These are phyloP conservation scores for Craseonycteris thonglongyai DNA, from an alignment of 2,113 vertebrate species.

Conservation along the genomic window DNA sequence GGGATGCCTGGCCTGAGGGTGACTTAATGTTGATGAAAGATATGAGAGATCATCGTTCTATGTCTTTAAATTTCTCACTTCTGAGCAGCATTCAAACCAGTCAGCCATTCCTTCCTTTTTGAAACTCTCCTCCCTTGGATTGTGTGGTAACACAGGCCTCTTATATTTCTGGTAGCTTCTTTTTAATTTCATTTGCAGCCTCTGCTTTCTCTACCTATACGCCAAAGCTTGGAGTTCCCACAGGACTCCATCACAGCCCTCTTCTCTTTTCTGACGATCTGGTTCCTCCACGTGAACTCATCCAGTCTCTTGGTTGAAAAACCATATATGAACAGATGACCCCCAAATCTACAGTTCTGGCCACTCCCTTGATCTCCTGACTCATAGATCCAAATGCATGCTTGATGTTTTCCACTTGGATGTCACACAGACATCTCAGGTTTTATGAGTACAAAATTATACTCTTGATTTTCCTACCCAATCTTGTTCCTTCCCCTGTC, in stretches of 20 bases:
- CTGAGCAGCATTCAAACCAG: background rate
- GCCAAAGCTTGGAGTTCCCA: background rate
- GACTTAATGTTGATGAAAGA: background rate
- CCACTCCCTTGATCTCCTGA: background rate
- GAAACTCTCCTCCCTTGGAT: background rate
- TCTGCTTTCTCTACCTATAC: background rate
- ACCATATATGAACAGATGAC: background rate
- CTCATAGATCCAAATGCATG: background rate
- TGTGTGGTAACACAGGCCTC: background rate
- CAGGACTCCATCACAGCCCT: background rate
- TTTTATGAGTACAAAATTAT: slow-evolving; percentile 12
- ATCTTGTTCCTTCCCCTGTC: background rate
- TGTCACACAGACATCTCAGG: background rate
- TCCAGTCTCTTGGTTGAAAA: background rate
- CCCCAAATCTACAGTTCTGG: background rate
- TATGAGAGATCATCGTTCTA: background rate
- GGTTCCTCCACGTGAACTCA: background rate
- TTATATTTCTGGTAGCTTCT: background rate
- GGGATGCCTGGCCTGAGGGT: background rate
- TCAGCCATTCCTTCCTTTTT: background rate
- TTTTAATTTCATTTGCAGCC: background rate
- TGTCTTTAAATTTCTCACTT: background rate
- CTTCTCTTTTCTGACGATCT: background rate
- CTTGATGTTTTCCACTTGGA: background rate
- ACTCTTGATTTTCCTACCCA: background rate